phyloP scores from a whole-genome alignment of 2,888 invertebrate species.

The Cheilosia scutellata region DNA sequence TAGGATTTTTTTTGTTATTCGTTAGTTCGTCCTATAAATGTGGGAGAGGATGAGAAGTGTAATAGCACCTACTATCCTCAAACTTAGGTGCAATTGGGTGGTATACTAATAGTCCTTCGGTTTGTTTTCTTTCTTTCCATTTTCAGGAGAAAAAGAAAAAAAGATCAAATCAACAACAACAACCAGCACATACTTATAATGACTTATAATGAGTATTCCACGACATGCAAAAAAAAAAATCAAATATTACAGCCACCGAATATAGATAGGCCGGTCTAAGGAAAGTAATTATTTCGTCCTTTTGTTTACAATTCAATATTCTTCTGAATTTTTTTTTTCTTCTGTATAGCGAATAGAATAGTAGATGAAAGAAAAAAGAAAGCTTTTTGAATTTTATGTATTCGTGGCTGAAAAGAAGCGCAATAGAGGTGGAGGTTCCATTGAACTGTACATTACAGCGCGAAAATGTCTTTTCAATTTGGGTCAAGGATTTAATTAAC shows the following conservation, averaged over 20 bases:
- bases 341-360: constrained; percentile 21
- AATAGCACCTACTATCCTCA: constrained; percentile 16
- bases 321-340: constrained; percentile 18
- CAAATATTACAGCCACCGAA: constrained; percentile 26
- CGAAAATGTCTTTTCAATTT: constrained; percentile 65
- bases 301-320: constrained; percentile 73
- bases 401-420: constrained; percentile 11
- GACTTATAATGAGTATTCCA: constrained; percentile 13
- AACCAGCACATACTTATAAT: constrained; percentile 18
- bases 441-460: constrained; percentile 66
- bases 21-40: background rate
- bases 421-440: constrained; percentile 38
- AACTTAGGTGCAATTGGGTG: too few species aligned
- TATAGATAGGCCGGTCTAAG: constrained; percentile 33
- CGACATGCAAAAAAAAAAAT: background rate
- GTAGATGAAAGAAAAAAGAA: constrained; percentile 32
- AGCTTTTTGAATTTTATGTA: constrained; percentile 25
- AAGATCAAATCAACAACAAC: constrained; percentile 21
- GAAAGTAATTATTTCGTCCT: constrained; percentile 74
- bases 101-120: constrained; percentile 25
- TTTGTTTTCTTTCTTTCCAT: constrained; percentile 52
- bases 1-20: constrained; percentile 29
- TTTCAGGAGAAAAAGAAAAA: background rate
- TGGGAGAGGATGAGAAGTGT: constrained; percentile 21
- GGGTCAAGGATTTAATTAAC: constrained; percentile 76